These are phyloP conservation scores for Gryon sp. DNA, from an alignment of 1,140 invertebrate genomes.

Conservation along the genomic window DNA sequence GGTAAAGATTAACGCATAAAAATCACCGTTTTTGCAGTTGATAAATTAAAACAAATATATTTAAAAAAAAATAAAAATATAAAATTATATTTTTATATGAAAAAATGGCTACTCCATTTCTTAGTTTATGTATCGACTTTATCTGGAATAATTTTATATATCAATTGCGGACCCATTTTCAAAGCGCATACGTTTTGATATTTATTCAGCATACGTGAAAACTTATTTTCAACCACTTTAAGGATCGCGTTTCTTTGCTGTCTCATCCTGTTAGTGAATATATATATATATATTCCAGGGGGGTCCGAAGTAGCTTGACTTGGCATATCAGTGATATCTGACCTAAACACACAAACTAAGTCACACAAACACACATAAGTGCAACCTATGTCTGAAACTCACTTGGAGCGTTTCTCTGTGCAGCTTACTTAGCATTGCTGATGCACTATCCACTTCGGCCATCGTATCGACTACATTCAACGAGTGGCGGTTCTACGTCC, in stretches of 20 bases:
- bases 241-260: conserved; percentile 27
- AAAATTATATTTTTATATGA: no score
- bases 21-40: no score
- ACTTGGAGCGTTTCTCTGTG: conserved; percentile 62
- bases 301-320: conserved; percentile 42
- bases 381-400: conserved; percentile 28
- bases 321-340: conserved; percentile 46
- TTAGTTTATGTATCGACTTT: conserved; percentile 10
- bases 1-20: no score
- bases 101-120: no score
- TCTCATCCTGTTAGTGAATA: conserved; percentile 47
- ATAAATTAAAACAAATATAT: no score
- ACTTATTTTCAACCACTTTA: conserved; percentile 41
- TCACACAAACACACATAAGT: conserved; percentile 50
- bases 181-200: conserved; percentile 33
- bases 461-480: conserved; percentile 50
- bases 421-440: conserved; percentile 78
- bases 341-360: conserved; percentile 52
- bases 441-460: conserved; percentile 72
- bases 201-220: conserved; percentile 26
- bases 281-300: conserved; percentile 44
- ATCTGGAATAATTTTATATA: conserved; percentile 12
- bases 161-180: conserved; percentile 2
- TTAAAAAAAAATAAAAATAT: no score
- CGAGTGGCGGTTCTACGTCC: conserved; percentile 49